phyloP scores from a whole-genome alignment of 2,113 vertebrate species.

The Phaetusa simplex region DNA sequence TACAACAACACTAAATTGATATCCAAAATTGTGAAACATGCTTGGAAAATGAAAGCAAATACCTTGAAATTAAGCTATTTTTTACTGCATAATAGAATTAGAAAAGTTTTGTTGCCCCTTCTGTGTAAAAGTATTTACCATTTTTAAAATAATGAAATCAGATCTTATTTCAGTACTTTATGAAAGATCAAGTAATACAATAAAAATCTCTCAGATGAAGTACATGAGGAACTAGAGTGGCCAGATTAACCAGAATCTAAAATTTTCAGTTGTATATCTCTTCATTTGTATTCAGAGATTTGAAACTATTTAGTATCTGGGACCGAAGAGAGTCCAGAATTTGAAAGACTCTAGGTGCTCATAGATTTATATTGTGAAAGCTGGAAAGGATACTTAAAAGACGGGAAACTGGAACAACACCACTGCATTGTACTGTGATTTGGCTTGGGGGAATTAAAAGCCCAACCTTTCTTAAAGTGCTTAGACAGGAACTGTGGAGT shows the following conservation, averaged over 20 bases:
- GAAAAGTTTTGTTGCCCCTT: neutral
- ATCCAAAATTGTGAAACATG: neutral
- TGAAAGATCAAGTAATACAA: neutral
- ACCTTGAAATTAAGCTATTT: neutral
- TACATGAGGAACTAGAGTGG: neutral
- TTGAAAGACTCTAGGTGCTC: neutral
- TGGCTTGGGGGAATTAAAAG: slow-evolving; percentile 31
- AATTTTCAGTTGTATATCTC: neutral
- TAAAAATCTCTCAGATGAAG: neutral
- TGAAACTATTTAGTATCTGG: neutral
- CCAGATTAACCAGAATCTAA: neutral
- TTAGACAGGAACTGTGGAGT: neutral
- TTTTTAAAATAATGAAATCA: neutral
- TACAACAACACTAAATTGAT: neutral
- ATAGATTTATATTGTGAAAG: neutral
- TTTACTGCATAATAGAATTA: neutral
- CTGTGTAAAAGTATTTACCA: neutral
- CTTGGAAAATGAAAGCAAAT: neutral
- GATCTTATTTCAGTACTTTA: neutral
- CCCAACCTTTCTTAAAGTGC: slow-evolving; percentile 6
- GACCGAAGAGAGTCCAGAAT: neutral
- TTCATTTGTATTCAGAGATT: neutral
- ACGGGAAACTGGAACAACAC: neutral
- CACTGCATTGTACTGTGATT: neutral
- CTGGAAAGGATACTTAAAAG: neutral